Conservation (phyloP, 2,888 invertebrate genomes). For the Tenodera sinensis region DNA sequence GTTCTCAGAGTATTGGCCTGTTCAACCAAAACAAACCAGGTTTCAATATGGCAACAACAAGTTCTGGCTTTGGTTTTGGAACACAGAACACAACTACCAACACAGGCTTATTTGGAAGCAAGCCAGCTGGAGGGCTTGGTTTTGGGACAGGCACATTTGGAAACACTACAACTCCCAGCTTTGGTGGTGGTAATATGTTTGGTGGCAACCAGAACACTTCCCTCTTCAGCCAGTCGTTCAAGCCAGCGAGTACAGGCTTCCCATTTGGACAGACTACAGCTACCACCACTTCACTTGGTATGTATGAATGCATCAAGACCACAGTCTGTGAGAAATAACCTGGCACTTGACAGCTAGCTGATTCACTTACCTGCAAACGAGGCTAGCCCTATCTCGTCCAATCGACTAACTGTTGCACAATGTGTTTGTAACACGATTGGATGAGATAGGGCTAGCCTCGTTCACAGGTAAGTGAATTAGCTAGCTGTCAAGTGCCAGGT, state of each 20-base stretch:
- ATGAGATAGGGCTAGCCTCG: no score
- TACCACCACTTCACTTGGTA: conserved; percentile 37
- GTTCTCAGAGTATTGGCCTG: conserved; percentile 43
- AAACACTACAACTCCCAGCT: conserved; percentile 50
- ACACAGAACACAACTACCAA: conserved; percentile 34
- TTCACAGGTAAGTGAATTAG: no score
- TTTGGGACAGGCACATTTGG: conserved; percentile 38
- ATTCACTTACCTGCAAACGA: no score
- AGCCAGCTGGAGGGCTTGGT: conserved; percentile 35
- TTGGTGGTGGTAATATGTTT: conserved; percentile 48
- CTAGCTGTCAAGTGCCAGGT: no score
- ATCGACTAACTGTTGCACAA: no score
- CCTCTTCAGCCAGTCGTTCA: conserved; percentile 48
- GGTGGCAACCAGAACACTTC: conserved; percentile 41
- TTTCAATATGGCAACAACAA: conserved; percentile 39
- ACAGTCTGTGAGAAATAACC: no score
- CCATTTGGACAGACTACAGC: conserved; percentile 34
- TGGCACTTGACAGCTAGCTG: no score
- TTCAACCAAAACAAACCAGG: conserved; percentile 45
- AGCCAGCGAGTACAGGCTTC: conserved; percentile 41
- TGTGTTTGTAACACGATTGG: no score
- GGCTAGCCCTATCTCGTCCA: no score
- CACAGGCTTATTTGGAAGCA: conserved; percentile 52
- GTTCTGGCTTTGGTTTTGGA: conserved; percentile 34
- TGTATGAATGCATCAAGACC: neutral